A percentile compares a stretch with the other conserved stretches of the same genome.
These are phyloP conservation scores for Plumapathes pennacea DNA, from an alignment of 92 coral and sea anemone genomes.

Conservation along the genomic window DNA sequence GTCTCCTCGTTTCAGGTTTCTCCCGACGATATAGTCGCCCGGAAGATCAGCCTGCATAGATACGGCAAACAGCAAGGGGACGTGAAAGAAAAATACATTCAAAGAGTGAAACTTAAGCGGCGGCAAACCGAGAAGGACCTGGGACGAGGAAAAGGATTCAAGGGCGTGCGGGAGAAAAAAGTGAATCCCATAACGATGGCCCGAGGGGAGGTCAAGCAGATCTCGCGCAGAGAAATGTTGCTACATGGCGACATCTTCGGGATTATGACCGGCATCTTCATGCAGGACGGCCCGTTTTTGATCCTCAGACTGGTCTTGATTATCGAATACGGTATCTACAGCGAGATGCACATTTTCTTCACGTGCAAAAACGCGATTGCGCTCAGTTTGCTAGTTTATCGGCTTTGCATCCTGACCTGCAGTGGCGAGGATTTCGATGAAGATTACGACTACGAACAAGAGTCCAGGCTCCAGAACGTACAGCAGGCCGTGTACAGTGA, in stretches of 20 bases:
- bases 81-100: constrained; percentile 86
- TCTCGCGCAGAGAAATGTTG: constrained; percentile 80
- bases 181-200: constrained; percentile 84
- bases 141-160: constrained; percentile 78
- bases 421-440: constrained; percentile 90
- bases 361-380: constrained; percentile 97
- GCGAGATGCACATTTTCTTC: constrained; percentile 98
- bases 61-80: constrained; percentile 57
- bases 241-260: constrained; percentile 98
- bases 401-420: constrained; percentile 93
- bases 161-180: constrained; percentile 77
- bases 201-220: constrained; percentile 83
- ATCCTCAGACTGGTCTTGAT: constrained; percentile 81
- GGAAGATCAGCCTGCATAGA: constrained; percentile 75
- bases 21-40: constrained; percentile 71
- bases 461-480: constrained; percentile 82
- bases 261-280: constrained; percentile 89
- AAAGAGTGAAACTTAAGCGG: constrained; percentile 75
- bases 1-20: constrained; percentile 42
- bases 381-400: constrained; percentile 76
- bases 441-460: constrained; percentile 59
- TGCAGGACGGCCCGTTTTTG: constrained; percentile 98
- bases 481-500: constrained; percentile 90
- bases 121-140: constrained; percentile 74
- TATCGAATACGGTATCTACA: constrained; percentile 73